A percentile compares a stretch with the other conserved stretches of the same genome.
Conservation (phyloP, 2,113 vertebrate species). For the Heterotilapia buettikoferi region DNA sequence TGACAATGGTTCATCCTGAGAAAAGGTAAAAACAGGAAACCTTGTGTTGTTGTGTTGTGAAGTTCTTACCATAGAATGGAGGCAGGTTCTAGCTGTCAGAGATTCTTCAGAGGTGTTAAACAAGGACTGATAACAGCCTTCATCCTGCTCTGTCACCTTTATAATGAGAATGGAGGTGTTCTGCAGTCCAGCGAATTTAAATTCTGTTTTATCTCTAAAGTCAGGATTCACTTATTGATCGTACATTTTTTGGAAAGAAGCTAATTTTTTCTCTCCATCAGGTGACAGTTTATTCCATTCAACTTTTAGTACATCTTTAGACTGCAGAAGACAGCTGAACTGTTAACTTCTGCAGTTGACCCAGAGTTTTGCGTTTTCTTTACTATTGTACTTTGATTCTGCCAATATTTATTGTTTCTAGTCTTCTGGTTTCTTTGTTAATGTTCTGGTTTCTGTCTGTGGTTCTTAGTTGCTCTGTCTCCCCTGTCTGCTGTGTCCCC, state of each 20-base stretch:
- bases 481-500: too few species aligned
- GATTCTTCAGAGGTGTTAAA: neutral
- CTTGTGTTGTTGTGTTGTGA: neutral
- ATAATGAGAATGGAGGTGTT: neutral
- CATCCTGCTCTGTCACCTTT: neutral
- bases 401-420: too few species aligned
- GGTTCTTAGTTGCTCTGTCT: too few species aligned
- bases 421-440: too few species aligned
- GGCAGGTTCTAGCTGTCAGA: neutral
- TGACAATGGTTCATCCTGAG: accelerated
- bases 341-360: too few species aligned
- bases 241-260: neutral
- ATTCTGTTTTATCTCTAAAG: neutral
- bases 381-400: too few species aligned
- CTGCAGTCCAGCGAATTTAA: accelerated
- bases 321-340: too few species aligned
- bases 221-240: accelerated
- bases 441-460: too few species aligned
- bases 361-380: accelerated
- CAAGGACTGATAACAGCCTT: neutral
- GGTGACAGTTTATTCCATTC: too few species aligned
- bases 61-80: accelerated
- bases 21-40: neutral
- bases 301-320: too few species aligned
- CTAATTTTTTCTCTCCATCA: neutral